Percentiles rank a stretch among this genome's conserved stretches.
Evolutionary conservation across 2,797 vertebrate species (phyloP).

Genomic region (Calcarius lapponicus): DNA sequence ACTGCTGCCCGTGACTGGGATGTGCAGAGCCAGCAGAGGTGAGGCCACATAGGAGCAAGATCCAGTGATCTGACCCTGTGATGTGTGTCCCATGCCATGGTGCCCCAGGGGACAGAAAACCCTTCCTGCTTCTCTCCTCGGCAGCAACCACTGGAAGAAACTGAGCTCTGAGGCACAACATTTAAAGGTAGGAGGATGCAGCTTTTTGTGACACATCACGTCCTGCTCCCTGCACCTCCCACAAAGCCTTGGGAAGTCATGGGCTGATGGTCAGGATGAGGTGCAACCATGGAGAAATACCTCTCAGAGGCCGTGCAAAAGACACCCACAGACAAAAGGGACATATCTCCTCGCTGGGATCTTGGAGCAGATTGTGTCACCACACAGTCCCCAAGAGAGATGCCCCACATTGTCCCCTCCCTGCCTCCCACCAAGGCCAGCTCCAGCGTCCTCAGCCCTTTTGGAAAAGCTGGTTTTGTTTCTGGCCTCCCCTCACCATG

Average conservation of each 20-base stretch:
- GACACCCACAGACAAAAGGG: background rate
- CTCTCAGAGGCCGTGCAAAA: background rate
- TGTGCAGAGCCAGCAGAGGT: background rate
- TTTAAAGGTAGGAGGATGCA: background rate
- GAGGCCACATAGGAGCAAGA: fast-evolving
- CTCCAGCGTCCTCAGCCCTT: background rate
- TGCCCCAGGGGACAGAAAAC: background rate
- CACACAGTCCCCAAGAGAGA: background rate
- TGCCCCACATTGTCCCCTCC: fast-evolving
- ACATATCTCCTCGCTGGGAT: too few species aligned
- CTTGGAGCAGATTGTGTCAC: background rate
- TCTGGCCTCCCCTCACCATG: fast-evolving
- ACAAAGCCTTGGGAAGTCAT: background rate
- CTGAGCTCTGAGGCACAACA: too few species aligned
- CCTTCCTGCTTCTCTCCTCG: background rate
- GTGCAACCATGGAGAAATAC: fast-evolving
- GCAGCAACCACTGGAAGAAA: background rate
- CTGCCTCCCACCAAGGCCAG: background rate
- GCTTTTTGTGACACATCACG: background rate
- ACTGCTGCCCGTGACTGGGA: background rate
- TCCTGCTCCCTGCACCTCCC: background rate
- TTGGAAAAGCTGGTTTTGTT: background rate
- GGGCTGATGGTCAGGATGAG: background rate
- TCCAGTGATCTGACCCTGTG: background rate
- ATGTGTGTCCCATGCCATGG: background rate